Evolutionary conservation across 1,140 invertebrate species (phyloP), one percentile per base, ranked within the genome.

Genomic region (Portunus trituberculatus): DNA sequence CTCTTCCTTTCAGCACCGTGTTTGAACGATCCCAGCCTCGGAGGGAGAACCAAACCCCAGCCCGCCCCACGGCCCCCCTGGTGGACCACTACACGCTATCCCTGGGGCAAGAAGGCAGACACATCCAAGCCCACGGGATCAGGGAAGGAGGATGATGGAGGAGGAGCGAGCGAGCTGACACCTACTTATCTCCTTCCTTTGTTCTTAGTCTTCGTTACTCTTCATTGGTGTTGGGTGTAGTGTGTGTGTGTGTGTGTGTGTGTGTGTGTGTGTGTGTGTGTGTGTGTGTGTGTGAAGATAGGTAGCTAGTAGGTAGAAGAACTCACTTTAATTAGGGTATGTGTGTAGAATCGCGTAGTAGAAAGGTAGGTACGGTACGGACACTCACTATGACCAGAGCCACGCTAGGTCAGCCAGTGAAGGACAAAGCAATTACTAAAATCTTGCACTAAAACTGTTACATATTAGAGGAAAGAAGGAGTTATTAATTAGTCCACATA

Each of bases 21-120:
- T 39, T 91, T 95, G 25, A 95, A 95, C 94, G 94, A 95, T 46
- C 91, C 94, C 14, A 84, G 39, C 29, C 84, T 95, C 0, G 86
- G 39, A n/a, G 46, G 16, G 1, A 46, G 91, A 3, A 25, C 91
- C 10, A 82, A 89, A n/a, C 29, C 83, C 28, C 52, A 91, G 20
- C 45, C 91, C 4, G 91, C 94, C 14, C 67, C 94, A 1, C 94
- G 88, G 46, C 82, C 91, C 12, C 84, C 94, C 12, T 95, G 94
- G 94, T 95, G 94, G 94, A 95, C 92, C 84, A 89, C 84, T n/a
- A 92, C 94, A 0, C 91, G 83, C 16, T 92, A 95, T 59, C 94
- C 94, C 0, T 95, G 91, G 94, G 52, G 59, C 48, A 95, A 95
- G 94, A 95, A 95, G 39, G 29, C 94, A 0, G 67, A 82, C 32